Evolutionary conservation across 2,888 invertebrate species (phyloP).

Genomic region (Cheilosia urbana): DNA sequence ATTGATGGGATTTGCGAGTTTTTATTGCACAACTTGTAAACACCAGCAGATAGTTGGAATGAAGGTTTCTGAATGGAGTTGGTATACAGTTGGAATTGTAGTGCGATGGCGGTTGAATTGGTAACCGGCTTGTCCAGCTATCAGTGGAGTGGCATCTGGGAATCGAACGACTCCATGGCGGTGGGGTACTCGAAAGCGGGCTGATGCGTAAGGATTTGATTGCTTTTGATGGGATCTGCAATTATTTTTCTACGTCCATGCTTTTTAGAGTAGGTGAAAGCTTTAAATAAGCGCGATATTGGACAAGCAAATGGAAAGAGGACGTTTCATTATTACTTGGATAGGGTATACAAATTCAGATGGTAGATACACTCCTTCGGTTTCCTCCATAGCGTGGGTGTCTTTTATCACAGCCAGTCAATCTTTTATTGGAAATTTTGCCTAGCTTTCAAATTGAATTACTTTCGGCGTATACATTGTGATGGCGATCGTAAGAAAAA

Average conservation of each 20-base stretch:
- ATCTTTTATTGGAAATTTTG: no score
- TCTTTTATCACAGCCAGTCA: no score
- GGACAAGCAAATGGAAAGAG: no score
- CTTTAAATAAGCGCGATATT: neutral
- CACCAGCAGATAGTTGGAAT: constrained; percentile 3
- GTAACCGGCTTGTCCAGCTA: constrained; percentile 2
- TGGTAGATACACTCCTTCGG: no score
- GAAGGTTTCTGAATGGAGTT: constrained; percentile 8
- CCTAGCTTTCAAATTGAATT: no score
- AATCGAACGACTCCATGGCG: neutral
- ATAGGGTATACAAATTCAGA: no score
- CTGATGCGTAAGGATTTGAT: constrained; percentile 17
- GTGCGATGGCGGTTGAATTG: neutral
- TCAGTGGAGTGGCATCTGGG: constrained; percentile 5
- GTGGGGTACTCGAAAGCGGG: neutral
- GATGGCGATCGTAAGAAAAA: no score
- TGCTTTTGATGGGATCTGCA: neutral
- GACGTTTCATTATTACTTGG: no score
- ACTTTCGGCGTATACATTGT: no score
- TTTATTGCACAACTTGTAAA: constrained; percentile 34
- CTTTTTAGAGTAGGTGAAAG: neutral
- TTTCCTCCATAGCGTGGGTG: no score
- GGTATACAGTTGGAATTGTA: neutral
- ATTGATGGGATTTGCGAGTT: neutral
- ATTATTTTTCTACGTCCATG: constrained; percentile 43